phyloP scores from a whole-genome alignment of 2,888 invertebrate genomes.

The Drosophila infuscata region DNA sequence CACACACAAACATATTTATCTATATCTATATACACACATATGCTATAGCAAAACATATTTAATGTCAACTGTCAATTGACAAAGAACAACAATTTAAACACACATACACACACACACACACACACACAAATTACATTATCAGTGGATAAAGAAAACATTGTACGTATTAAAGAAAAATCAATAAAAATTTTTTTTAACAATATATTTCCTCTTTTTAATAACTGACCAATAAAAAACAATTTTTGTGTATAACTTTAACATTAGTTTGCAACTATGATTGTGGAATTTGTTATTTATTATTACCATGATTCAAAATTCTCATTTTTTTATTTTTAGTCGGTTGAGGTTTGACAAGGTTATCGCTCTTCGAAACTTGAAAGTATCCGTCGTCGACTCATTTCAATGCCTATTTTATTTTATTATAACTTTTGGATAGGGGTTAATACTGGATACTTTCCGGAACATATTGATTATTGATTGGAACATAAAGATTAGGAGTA shows the following conservation, averaged over 20 bases:
- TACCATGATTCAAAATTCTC: background rate
- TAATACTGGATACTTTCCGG: background rate
- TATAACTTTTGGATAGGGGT: background rate
- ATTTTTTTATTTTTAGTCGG: background rate
- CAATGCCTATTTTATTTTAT: background rate
- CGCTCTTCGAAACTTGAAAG: background rate
- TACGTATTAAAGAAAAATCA: conserved; percentile 48
- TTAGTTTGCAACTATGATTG: background rate
- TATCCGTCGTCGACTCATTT: background rate
- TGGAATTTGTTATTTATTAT: background rate
- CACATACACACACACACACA: conserved; percentile 9
- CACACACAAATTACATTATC: conserved; percentile 39
- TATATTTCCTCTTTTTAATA: background rate
- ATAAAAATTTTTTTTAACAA: conserved; percentile 31
- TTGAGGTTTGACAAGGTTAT: background rate
- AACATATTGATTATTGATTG: too few relatives aligned
- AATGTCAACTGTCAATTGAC: conserved; percentile 27
- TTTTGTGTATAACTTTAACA: background rate
- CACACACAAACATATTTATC: conserved; percentile 42
- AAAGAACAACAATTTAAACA: conserved; percentile 26
- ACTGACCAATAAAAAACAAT: background rate
- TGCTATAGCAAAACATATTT: conserved; percentile 31
- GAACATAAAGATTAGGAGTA: background rate
- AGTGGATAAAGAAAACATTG: conserved; percentile 36
- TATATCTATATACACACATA: conserved; percentile 43